Evolutionary conservation across 2,888 invertebrate species (phyloP).

Genomic region (Hypena proboscidalis): DNA sequence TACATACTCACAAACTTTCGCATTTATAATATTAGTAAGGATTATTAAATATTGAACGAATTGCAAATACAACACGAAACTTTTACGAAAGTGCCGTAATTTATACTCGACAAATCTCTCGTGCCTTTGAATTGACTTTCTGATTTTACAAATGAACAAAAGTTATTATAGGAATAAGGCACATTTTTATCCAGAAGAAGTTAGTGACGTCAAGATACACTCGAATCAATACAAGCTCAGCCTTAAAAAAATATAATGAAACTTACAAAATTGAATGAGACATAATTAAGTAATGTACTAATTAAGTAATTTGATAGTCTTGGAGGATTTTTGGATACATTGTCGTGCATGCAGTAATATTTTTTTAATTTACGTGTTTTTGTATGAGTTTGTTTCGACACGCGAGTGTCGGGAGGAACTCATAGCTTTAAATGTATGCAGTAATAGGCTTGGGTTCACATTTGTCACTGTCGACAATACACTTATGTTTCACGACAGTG

Average conservation of each 20-base stretch:
- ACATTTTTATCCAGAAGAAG: background rate
- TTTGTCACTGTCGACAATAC: slow-evolving; percentile 43
- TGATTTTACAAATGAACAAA: too few species aligned
- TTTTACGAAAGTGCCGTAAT: too few species aligned
- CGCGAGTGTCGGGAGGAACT: slow-evolving; percentile 57
- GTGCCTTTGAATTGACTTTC: too few species aligned
- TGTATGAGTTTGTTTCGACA: slow-evolving; percentile 64
- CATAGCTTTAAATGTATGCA: slow-evolving; percentile 79
- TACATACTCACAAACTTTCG: too few species aligned
- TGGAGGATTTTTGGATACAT: slow-evolving; percentile 74
- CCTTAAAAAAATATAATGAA: slow-evolving; percentile 24
- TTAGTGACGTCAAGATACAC: slow-evolving; percentile 28
- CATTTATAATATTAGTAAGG: too few species aligned
- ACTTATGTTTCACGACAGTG: slow-evolving; percentile 41
- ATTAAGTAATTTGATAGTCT: slow-evolving; percentile 52
- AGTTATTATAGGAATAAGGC: too few species aligned
- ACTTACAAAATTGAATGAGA: slow-evolving; percentile 43
- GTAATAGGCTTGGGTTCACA: slow-evolving; percentile 73
- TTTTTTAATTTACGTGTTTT: slow-evolving; percentile 71
- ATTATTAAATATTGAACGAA: too few species aligned
- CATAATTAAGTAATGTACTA: slow-evolving; percentile 49
- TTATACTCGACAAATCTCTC: too few species aligned
- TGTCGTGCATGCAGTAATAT: slow-evolving; percentile 80
- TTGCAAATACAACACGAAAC: too few species aligned
- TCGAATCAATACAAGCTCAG: slow-evolving; percentile 6